Base-by-base conservation (phyloP, 1,140 invertebrate species). In the Dendrolimus punctatus region DNA sequence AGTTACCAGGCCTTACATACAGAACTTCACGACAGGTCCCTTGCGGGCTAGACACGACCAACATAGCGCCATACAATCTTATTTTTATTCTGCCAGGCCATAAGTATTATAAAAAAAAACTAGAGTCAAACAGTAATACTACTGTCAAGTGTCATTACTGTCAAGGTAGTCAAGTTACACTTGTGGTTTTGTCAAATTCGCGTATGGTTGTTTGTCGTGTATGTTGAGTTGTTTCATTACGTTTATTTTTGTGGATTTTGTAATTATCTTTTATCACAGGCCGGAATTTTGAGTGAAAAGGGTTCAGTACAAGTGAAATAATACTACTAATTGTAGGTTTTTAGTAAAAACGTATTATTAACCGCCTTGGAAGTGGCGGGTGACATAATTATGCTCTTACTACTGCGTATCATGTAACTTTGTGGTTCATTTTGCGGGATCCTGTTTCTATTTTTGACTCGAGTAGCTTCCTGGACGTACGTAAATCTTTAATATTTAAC, bases 371-470 rank as follows among this genome's bases (percentile, higher is more conserved):
- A 53, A 55, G 57, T 69, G 63, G 47, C 50, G 62, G 55, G 62
- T 72, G 71, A 71, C 70, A 74, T 71, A 66, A 67, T 69, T 67
- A 57, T 57, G 62, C 61, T 42, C 48, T 58, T 50, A 58, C 53
- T 66, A 73, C 62, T 81, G 72, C 79, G 75, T 76, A 81, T 80
- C 73, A 83, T 85, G 80, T 81, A 80, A 73, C 73, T 62, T 73
- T 81, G 78, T 81, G 76, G 71, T 77, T 78, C 80, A 75, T 81
- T 80, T 78, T 79, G 78, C 73, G 73, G 67, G 55, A 54, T 71
- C 58, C 57, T 65, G 69, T 64, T 66, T 82, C 79, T 82, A 80
- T 82, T 80, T 80, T 73, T 59, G 70, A 73, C 59, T 60, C 54
- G 49, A 61, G 50, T 57, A 58, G 57, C 66, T 66, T 69, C 64